Evolutionary conservation across 2,888 invertebrate species (phyloP).

Genomic region (Lepetodrilus schrolli): DNA sequence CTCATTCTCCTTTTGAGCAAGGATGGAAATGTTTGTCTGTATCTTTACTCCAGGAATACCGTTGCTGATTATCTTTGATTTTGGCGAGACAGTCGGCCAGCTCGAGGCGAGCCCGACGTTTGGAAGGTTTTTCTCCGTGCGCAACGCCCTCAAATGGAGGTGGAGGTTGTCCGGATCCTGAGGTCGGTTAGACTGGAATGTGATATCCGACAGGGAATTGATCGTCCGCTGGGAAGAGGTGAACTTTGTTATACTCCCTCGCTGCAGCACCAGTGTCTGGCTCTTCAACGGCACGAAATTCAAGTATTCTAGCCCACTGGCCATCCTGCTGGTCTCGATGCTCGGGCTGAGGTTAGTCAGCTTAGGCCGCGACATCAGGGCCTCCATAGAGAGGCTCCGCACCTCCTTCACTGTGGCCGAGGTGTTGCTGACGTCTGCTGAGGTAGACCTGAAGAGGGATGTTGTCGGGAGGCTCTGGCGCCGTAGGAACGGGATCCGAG

Average conservation of each 20-base stretch:
- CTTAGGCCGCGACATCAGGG: conserved; percentile 53
- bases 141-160: background rate
- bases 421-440: conserved; percentile 39
- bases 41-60: conserved; percentile 27
- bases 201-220: conserved; percentile 25
- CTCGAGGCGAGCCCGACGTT: conserved; percentile 43
- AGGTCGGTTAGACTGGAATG: conserved; percentile 25
- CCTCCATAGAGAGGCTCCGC: conserved; percentile 52
- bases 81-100: conserved; percentile 38
- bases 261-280: conserved; percentile 42
- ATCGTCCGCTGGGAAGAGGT: conserved; percentile 30
- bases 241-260: conserved; percentile 36
- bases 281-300: conserved; percentile 37
- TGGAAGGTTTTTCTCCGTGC: conserved; percentile 24
- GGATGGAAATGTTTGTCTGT: background rate
- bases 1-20: conserved; percentile 26
- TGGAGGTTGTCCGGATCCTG: background rate
- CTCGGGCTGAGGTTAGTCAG: conserved; percentile 55
- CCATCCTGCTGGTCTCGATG: conserved; percentile 48
- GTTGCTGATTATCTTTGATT: conserved; percentile 24
- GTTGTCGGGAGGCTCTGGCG: conserved; percentile 52
- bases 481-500: conserved; percentile 69
- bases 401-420: conserved; percentile 38
- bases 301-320: conserved; percentile 43
- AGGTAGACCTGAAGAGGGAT: conserved; percentile 46